Evolutionary conservation across 2,888 invertebrate species (phyloP), one percentile per base, ranked within the genome.

Genomic region (Adelphocoris suturalis): DNA sequence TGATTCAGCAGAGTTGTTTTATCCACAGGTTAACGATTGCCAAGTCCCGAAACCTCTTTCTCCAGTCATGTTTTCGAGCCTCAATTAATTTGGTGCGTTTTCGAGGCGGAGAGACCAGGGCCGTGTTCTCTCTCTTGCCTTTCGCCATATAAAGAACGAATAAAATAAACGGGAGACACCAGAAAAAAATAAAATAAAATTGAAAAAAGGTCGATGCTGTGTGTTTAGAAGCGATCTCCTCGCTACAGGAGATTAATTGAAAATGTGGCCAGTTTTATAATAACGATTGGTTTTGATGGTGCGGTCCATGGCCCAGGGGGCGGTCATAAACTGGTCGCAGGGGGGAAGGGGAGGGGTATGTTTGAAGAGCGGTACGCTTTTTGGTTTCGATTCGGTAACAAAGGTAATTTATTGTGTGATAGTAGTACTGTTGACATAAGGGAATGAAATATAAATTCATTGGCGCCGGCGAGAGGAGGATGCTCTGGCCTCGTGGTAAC

Each of bases 391-490:
- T 86, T 75, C 75, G 75, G 86, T 75, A 86, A 86, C 86, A 47
- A 75, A 75, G 76, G 86, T 52, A 86, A 86, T 86, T 86, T 86
- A 86, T 86, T 47, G 75, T 68, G 86, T 48, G 86, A 86, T 86
- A 86, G 75, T 55, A 75, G 76, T 75, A 86, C 86, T 86, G 86
- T 75, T 86, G 86, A 86, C 86, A 86, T 75, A 75, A 89, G 81
- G 81, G 68, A 89, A 89, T 89, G 81, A 89, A 89, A 89, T 89
- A 81, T 89, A 89, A 89, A 81, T 89, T 89, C 89, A 89, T 89
- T 81, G 89, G 89, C 89, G 89, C 89, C 89, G 81, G 48, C 48
- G 46, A 75, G 75, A 55, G 37, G 82, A 52, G 14, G 82, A 52
- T 23, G 55, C 52, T 28, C 27, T 37, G 48, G 48, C 48, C 52